phyloP scores from a whole-genome alignment of 1,140 invertebrate species.

The Ruditapes philippinarum region DNA sequence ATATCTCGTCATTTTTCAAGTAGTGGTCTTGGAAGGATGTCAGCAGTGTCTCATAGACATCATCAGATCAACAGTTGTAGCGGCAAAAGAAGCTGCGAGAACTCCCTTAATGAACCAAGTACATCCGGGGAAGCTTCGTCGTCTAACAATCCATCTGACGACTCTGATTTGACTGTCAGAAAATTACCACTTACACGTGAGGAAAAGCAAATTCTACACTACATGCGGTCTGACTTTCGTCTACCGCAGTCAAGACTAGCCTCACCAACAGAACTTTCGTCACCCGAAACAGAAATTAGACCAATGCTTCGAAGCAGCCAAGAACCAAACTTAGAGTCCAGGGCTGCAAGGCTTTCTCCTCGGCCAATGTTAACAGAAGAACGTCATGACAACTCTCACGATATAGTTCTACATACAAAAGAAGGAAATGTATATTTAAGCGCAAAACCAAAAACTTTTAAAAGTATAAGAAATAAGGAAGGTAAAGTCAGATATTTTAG shows the following conservation, averaged over 20 bases:
- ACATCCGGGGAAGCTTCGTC: slow-evolving; percentile 62
- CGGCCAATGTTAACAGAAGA: neutral
- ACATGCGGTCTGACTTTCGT: slow-evolving; percentile 56
- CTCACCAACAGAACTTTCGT: neutral
- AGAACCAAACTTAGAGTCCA: neutral
- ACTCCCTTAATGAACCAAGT: slow-evolving; percentile 69
- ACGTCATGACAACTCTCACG: slow-evolving; percentile 12
- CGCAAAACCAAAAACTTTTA: slow-evolving; percentile 40
- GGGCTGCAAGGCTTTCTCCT: neutral
- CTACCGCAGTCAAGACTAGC: neutral
- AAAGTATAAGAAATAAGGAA: slow-evolving; percentile 11
- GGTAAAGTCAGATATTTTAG: neutral
- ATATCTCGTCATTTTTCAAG: slow-evolving; percentile 80
- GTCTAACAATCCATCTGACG: slow-evolving; percentile 63
- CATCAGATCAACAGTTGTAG: slow-evolving; percentile 72
- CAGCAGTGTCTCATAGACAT: slow-evolving; percentile 70
- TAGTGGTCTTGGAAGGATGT: slow-evolving; percentile 72
- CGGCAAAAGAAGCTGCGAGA: slow-evolving; percentile 75
- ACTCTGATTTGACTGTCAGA: slow-evolving; percentile 41
- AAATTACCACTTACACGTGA: slow-evolving; percentile 3
- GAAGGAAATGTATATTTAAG: slow-evolving; percentile 55
- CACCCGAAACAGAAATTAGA: slow-evolving; percentile 1
- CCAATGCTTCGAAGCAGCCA: neutral
- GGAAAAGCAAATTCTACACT: slow-evolving; percentile 11
- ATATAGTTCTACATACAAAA: slow-evolving; percentile 65